Evolutionary conservation across 1,140 invertebrate genomes (phyloP), one percentile per base, ranked within the genome.

Genomic region (Galleria mellonella): DNA sequence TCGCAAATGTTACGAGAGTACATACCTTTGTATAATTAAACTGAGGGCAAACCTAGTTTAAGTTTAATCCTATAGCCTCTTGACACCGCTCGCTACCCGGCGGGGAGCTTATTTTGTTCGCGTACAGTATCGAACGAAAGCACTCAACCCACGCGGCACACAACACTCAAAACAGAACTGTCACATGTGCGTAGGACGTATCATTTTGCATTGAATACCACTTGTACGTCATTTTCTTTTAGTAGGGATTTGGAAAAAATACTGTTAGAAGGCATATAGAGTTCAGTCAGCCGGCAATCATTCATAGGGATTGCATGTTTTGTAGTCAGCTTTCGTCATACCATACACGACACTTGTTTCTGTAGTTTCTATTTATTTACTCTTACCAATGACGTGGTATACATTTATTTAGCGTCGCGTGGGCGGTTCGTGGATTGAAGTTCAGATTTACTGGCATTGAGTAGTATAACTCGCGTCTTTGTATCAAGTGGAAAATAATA

Each of bases 1-100:
- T 68, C 68, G 55, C 60, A n/a, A n/a, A n/a, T n/a, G 17, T 23
- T 23, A 23, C 17, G 74, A 72, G 54, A 66, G 65, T 72, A 79
- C 62, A 71, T 78, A 83, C 79, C 76, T 83, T 82, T 81, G 74
- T 83, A 81, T 84, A 84, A 84, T 82, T 84, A 84, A 83, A 84
- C 72, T 77, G 69, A 62, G 81, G 72, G 76, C 68, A 77, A 82
- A 75, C 76, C 76, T 69, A 79, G 74, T 83, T 81, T 79, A 81
- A 84, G 74, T 84, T 83, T 85, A 83, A 83, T 85, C 81, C 76
- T 79, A 74, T 83, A 82, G 78, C 81, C 78, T 82, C 81, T 85
- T 85, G 78, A 85, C 78, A 83, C 78, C 76, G 69, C 75, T 68
- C 71, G 35, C 35, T 73, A 66, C 69, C 64, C 62, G 50, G 55